Evolutionary conservation across 2,888 invertebrate species (phyloP).

Genomic region (Agrochola macilenta): DNA sequence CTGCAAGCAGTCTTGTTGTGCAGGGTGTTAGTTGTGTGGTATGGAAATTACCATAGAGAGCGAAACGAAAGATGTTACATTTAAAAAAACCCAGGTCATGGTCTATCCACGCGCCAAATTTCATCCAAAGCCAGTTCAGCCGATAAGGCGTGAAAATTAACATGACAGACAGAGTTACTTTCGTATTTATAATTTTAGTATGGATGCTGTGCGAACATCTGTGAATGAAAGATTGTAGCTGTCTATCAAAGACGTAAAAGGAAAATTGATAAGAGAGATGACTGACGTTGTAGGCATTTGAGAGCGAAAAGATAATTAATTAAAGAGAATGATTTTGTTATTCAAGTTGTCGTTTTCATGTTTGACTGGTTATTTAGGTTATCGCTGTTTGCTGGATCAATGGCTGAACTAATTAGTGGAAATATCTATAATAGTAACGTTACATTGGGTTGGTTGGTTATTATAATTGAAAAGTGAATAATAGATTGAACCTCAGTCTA

Average conservation of each 20-base stretch:
- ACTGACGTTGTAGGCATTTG: constrained; percentile 18
- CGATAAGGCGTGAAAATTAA: neutral
- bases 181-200: neutral
- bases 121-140: neutral
- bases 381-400: constrained; percentile 19
- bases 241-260: constrained; percentile 15
- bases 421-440: neutral
- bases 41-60: too few relatives aligned
- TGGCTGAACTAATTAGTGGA: neutral
- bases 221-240: constrained; percentile 31
- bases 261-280: constrained; percentile 22
- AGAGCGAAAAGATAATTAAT: constrained; percentile 22
- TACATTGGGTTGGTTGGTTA: neutral
- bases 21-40: too few relatives aligned
- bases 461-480: neutral
- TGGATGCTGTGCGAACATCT: constrained; percentile 29
- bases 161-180: neutral
- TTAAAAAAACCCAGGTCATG: neutral
- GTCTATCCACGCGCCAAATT: too few relatives aligned
- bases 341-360: constrained; percentile 16
- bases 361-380: constrained; percentile 19
- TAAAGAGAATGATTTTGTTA: constrained; percentile 14
- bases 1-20: too few relatives aligned
- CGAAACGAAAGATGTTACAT: too few relatives aligned
- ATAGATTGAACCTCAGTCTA: neutral